Base-by-base conservation (phyloP, 2,888 invertebrate species). In the Tholera decimalis region DNA sequence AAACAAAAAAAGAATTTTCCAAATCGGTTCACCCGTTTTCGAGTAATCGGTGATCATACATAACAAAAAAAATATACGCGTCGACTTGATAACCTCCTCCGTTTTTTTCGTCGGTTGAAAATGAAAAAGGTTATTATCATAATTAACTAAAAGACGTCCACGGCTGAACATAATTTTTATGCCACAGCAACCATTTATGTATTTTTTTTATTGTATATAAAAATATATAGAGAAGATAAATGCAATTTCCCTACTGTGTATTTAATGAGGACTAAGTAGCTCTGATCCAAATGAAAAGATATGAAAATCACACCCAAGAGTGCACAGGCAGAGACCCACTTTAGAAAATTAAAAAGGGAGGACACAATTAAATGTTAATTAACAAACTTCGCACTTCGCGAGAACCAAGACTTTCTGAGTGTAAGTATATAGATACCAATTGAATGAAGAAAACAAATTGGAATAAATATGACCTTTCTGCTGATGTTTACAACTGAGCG, bases 331-430 rank as follows among this genome's bases (percentile, higher is more conserved):
- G 28, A 18, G 67, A 55, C 30, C 58, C 43, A 63, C 72, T 71
- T 63, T 37, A 71, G 37, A 57, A 57, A 71, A 71, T 71, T 63
- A 57, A 71, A 71, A 71, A 49, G 53, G 13, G 63, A 71, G 47
- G 62, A 70, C 70, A 64, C 67, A 64, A 54, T 64, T 64, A 37
- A 64, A 54, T 37, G 35, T 67, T 67, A 64, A 64, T 67, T 65
- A 65, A 65, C 65, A 56, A 65, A 65, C 68, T 64, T 64, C 44
- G 68, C 39, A 68, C 65, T 65, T 68, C 44, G 11, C 67, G 30
- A 37, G 24, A 20, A 46, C 24, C 15, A 37, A 64, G 68, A n/a
- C n/a, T n/a, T 49, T 68, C 35, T 43, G 41, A 64, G 35, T 53
- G 28, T 53, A 20, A 30, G 24, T 57, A 39, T 30, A 15, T 41